Percentiles rank a stretch among this genome's conserved stretches.
Evolutionary conservation across 2,888 invertebrate species (phyloP).

Genomic region (Odontothrips loti): DNA sequence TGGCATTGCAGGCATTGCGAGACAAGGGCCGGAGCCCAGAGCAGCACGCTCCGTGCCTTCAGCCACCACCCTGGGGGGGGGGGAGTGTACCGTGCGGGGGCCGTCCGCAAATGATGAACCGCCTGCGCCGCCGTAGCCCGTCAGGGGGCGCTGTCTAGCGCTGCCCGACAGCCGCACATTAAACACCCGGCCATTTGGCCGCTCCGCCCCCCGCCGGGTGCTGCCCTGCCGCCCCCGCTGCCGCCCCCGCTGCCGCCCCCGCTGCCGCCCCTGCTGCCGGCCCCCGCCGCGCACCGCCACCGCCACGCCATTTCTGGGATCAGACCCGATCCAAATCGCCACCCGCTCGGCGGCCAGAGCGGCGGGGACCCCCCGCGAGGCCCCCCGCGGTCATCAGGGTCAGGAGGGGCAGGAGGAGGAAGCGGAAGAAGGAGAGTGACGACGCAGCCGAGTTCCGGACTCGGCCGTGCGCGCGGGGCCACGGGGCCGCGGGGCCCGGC

Average conservation of each 20-base stretch:
- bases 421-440: background rate
- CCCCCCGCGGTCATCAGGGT: slow-evolving; percentile 5
- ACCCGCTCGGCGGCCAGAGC: background rate
- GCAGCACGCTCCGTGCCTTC: background rate
- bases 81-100: background rate
- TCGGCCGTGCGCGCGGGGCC: background rate
- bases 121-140: too few relatives aligned
- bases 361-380: too few relatives aligned
- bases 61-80: background rate
- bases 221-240: too few relatives aligned
- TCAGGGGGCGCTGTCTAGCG: too few relatives aligned
- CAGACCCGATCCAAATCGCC: slow-evolving; percentile 5
- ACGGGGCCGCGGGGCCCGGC: too few relatives aligned
- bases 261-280: background rate
- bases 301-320: background rate
- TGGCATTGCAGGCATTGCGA: slow-evolving; percentile 7
- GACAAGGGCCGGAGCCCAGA: background rate
- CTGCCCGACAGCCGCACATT: too few relatives aligned
- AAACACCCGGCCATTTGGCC: too few relatives aligned
- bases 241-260: background rate
- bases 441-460: background rate
- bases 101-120: too few relatives aligned
- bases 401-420: background rate
- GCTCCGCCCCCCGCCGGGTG: too few relatives aligned
- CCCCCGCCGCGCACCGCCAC: background rate